These are phyloP conservation scores for Cantharis flavilabris DNA, from an alignment of 2,888 invertebrate genomes.

Conservation along the genomic window DNA sequence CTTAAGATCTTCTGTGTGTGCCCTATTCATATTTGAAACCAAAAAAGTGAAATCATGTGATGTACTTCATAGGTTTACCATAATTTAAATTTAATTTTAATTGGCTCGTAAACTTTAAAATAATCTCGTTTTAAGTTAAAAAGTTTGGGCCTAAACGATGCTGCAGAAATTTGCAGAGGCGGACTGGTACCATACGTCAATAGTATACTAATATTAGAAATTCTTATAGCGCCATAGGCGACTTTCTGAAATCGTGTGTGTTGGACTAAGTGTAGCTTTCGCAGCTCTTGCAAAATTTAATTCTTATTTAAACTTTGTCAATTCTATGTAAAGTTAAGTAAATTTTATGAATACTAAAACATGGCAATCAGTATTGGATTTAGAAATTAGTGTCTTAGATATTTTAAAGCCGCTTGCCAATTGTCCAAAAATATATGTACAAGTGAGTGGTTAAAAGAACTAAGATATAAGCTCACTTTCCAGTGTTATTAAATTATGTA, in stretches of 20 bases:
- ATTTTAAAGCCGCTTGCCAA: background rate
- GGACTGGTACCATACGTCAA: background rate
- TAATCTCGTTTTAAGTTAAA: background rate
- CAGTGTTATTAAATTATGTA: background rate
- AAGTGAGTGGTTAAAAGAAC: too few relatives aligned
- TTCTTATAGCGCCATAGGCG: background rate
- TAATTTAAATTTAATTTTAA: background rate
- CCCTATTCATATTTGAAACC: background rate
- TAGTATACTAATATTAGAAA: too few relatives aligned
- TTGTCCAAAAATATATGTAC: background rate
- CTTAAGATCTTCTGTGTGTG: background rate
- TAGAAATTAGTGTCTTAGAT: background rate
- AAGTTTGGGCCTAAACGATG: too few relatives aligned
- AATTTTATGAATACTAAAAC: background rate
- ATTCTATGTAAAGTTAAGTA: background rate
- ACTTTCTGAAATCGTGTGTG: too few relatives aligned
- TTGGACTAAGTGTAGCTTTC: background rate
- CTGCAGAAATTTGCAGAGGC: background rate
- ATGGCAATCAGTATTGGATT: background rate
- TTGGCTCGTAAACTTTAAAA: background rate
- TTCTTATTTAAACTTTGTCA: background rate
- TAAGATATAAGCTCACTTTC: too few relatives aligned
- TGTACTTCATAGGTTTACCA: background rate
- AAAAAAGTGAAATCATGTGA: background rate
- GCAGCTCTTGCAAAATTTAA: background rate